Evolutionary conservation across 2,113 vertebrate species (phyloP), one percentile per base, ranked within the genome.

Genomic region (Dasyornis broadbenti): DNA sequence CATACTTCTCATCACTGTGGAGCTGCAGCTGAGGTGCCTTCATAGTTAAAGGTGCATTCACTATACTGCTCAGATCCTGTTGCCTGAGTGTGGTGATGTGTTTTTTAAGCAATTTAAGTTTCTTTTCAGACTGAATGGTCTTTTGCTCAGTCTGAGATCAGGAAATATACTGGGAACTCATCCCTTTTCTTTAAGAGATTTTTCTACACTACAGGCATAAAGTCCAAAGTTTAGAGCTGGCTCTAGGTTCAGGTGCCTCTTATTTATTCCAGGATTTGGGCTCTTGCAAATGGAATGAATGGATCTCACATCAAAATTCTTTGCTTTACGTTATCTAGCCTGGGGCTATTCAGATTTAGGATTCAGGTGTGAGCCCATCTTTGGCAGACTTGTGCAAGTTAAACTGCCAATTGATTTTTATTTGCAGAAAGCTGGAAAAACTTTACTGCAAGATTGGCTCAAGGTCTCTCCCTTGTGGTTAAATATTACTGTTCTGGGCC

Each of bases 381-480:
- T 90, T 68, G 57, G 37, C 69, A 71, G 44, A 45, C 27, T 44
- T 35, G 37, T 65, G 56, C 16, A 15, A 68, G 76, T 77, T 90
- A 70, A 83, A 75, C 68, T 6, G 3, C 35, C n/a, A 8, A 9
- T n/a, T 71, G 76, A 70, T 88, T 90, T 85, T 61, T 81, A 33
- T 53, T 73, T 78, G 26, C 52, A 78, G 76, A 95, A 95, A 71
- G 37, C 76, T 93, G 82, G 42, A 78, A 81, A 83, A 91, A 71
- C 84, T 86, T 89, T 20, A 14, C n/a, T 0, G 1, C 50, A n/a
- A 88, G 64, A 60, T 40, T 92, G 35, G 69, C 92, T 95, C 95
- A 83, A 92, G 28, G 11, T 92, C 92, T 96, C 93, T 96, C 92
- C 92, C 92, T 89, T 91, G 90, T 86, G 92, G 95, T 90, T 93